Evolutionary conservation across 2,113 vertebrate species (phyloP).

Genomic region (Xiphophorus maculatus): DNA sequence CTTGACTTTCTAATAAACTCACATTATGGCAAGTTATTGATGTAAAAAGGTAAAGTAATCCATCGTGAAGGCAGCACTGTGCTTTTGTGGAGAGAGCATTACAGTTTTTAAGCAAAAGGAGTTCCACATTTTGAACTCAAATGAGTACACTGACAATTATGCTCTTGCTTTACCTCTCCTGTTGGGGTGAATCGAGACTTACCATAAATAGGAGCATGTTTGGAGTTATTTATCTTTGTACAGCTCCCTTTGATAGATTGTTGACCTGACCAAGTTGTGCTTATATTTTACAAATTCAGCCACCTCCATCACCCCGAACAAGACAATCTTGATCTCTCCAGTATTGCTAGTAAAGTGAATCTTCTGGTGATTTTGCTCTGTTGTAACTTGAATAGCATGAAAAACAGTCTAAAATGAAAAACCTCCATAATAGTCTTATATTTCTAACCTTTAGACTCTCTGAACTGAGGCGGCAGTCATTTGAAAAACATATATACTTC

Average conservation of each 20-base stretch:
- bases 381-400: too few species aligned
- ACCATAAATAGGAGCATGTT: too few species aligned
- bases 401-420: too few species aligned
- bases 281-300: neutral
- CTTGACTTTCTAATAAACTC: conserved; percentile 1
- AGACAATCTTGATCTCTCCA: too few species aligned
- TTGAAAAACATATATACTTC: too few species aligned
- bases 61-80: neutral
- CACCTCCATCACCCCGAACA: too few species aligned
- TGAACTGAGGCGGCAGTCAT: too few species aligned
- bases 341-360: too few species aligned
- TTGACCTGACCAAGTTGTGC: neutral
- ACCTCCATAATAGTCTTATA: too few species aligned
- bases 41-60: neutral
- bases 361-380: too few species aligned
- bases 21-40: neutral
- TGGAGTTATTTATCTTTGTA: too few species aligned
- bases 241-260: neutral
- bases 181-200: neutral
- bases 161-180: neutral
- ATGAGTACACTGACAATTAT: neutral
- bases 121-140: neutral
- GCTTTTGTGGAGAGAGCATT: neutral
- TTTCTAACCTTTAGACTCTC: too few species aligned
- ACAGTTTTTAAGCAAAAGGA: neutral